These are phyloP conservation scores for Gorsachius goisagi DNA, from an alignment of 2,113 vertebrate genomes.

Conservation along the genomic window DNA sequence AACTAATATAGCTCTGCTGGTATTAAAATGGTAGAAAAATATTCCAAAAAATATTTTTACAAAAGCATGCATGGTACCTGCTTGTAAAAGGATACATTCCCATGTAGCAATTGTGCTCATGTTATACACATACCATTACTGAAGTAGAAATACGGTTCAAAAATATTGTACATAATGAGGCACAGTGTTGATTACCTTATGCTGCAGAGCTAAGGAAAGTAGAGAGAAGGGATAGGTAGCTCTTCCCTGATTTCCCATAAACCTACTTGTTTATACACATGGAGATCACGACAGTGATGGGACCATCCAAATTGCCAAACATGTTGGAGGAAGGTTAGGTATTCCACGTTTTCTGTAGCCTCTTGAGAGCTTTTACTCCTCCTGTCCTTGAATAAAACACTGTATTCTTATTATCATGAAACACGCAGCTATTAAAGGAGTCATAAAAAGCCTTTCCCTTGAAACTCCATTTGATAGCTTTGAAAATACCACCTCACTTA, in stretches of 20 bases:
- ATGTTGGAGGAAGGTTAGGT: not conserved
- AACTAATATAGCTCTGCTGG: not conserved
- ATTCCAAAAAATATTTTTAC: not conserved
- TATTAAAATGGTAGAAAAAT: not conserved
- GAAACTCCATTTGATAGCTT: not conserved
- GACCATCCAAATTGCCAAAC: not conserved
- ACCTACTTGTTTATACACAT: not conserved
- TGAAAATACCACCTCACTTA: not conserved
- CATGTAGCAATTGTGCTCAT: not conserved
- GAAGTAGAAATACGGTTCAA: not conserved
- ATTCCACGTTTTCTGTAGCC: not conserved
- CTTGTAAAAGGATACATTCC: not conserved
- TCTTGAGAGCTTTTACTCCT: not conserved
- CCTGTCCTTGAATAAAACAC: not conserved
- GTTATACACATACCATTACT: not conserved
- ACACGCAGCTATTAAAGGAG: not conserved
- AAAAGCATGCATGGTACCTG: fast-evolving
- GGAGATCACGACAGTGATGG: not conserved
- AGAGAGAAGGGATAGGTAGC: not conserved
- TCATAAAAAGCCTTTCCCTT: not conserved
- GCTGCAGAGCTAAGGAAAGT: not conserved
- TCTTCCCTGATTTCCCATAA: not conserved
- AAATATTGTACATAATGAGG: not conserved
- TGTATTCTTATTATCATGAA: not conserved
- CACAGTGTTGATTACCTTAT: not conserved